Base-by-base conservation (phyloP, 37 sponge, comb jelly and placozoan species). In the Haliclona indistincta region DNA sequence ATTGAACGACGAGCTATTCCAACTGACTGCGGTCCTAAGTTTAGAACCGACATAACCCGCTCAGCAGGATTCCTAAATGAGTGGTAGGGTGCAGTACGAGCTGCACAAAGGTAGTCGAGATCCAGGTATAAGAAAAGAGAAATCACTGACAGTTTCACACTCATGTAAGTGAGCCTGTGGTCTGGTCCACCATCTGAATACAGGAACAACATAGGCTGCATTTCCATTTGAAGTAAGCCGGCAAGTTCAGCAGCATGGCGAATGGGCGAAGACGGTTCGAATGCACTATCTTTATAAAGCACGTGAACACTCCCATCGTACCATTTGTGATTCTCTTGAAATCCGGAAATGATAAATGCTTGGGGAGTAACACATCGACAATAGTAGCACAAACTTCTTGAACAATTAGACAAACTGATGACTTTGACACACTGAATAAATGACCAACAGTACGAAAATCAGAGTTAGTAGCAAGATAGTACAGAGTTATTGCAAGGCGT, bases 341-440 rank as follows among this genome's bases (percentile, higher is more conserved):
- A n/a, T n/a, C n/a, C n/a, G 44, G 26, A 34, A 64, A 51, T 26
- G 42, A n/a, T 23, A 20, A 8, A 5, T 65, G 53, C 32, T 68
- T 23, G 1, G 63, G 72, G 15, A 70, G 38, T 10, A 80, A 26
- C 26, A 70, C 63, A 45, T 80, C 29, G 3, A 23, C 72, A 38
- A 80, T 80, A 3, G 58, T 64, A 38, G 54, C 30, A 63, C 73
- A 70, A 20, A 72, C 56, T 71, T 71, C 64, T 17, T 35, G 13
- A 38, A 79, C 80, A n/a, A 79, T 79, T 35, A 20, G 4, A 32
- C 80, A 29, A 6, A 79, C 80, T 40, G 80, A 69, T n/a, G 80
- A 79, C 10, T 3, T 41, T 29, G 72, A 63, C 32, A 80, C 17
- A 19, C 81, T 72, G 56, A 80, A 80, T 20, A 80, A 54, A 8